Evolutionary conservation across 2,113 vertebrate genomes (phyloP).

Genomic region (Gavia stellata): DNA sequence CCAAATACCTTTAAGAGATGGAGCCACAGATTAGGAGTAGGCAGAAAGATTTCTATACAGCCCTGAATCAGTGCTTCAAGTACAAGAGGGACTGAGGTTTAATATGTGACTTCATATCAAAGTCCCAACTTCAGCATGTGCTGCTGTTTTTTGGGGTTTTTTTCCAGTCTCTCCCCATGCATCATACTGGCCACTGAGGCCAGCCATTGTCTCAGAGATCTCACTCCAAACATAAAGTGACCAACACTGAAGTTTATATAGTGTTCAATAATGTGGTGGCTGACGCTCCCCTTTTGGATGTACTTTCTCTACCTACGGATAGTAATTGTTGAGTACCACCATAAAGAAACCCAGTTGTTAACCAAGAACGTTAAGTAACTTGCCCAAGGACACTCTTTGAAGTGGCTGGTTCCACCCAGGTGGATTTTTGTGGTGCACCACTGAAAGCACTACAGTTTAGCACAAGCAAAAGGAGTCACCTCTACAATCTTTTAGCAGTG

Average conservation of each 20-base stretch:
- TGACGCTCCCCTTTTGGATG: neutral
- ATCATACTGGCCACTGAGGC: neutral
- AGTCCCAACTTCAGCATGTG: neutral
- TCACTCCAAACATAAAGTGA: neutral
- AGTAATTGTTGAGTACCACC: neutral
- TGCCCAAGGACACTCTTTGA: conserved; percentile 5
- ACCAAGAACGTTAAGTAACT: neutral
- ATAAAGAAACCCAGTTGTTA: neutral
- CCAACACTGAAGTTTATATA: neutral
- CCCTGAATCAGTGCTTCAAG: neutral
- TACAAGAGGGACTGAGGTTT: neutral
- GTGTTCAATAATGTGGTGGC: neutral
- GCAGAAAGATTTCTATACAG: neutral
- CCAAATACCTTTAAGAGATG: neutral
- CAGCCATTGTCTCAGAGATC: neutral
- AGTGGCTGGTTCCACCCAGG: conserved; percentile 1
- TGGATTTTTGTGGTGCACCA: conserved; percentile 14
- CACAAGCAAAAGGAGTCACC: neutral
- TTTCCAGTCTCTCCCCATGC: neutral
- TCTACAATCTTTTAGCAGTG: neutral
- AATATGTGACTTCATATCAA: neutral
- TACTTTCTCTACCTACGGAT: neutral
- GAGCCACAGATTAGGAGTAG: neutral
- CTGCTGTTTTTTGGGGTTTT: neutral
- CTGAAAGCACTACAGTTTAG: neutral